phyloP scores from a whole-genome alignment of 2,113 vertebrate species.

The Callithrix jacchus region DNA sequence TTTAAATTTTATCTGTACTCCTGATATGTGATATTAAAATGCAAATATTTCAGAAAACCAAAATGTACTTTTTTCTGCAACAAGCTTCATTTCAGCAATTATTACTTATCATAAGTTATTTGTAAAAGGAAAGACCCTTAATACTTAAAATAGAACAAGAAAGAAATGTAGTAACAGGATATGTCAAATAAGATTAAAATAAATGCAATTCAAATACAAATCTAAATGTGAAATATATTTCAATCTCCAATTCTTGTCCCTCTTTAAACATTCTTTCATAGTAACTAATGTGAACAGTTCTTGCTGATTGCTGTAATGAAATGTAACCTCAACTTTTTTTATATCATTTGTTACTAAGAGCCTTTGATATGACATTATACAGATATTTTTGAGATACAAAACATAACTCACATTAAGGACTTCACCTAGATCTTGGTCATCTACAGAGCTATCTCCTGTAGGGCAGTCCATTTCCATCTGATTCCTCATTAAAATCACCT shows the following conservation, averaged over 20 bases:
- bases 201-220: slow-evolving; percentile 38
- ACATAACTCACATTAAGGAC: not conserved
- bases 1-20: not conserved
- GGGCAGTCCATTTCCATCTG: not conserved
- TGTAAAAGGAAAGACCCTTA: not conserved
- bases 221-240: not conserved
- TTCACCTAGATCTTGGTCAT: not conserved
- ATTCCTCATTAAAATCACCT: not conserved
- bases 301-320: not conserved
- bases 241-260: not conserved
- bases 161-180: not conserved
- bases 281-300: not conserved
- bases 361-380: not conserved
- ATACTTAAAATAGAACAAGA: not conserved
- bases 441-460: not conserved
- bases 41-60: slow-evolving; percentile 8
- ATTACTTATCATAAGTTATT: not conserved
- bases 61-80: not conserved
- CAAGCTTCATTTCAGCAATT: not conserved
- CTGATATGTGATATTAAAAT: not conserved
- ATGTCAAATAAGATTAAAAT: not conserved
- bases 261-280: not conserved
- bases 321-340: not conserved
- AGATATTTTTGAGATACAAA: not conserved
- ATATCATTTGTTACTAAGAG: not conserved